Evolutionary conservation across 1,140 invertebrate species (phyloP).

Genomic region (Drosophila parabipectinata): DNA sequence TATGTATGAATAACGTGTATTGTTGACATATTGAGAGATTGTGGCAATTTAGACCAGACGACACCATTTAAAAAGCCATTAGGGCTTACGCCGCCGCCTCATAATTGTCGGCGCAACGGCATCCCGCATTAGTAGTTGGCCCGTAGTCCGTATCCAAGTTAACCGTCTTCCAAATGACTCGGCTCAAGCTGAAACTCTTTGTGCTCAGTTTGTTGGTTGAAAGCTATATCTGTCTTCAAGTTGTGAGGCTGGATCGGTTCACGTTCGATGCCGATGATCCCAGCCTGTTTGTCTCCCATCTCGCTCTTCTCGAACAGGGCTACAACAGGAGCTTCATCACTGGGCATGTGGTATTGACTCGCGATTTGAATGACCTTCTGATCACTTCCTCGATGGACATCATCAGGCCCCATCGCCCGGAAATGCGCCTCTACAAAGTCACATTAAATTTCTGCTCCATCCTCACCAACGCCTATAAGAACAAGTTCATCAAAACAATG

Average conservation of each 20-base stretch:
- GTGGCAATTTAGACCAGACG: conserved; percentile 50
- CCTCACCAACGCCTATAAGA: conserved; percentile 51
- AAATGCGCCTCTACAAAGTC: conserved; percentile 52
- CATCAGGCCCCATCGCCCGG: conserved; percentile 16
- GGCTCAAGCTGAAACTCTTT: conserved; percentile 10
- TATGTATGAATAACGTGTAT: conserved; percentile 26
- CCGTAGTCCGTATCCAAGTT: conserved; percentile 13
- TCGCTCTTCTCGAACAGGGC: conserved; percentile 48
- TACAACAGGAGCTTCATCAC: conserved; percentile 61
- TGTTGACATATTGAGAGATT: conserved; percentile 49
- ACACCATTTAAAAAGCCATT: conserved; percentile 56
- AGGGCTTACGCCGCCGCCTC: conserved; percentile 18
- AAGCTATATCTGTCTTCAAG: conserved; percentile 15
- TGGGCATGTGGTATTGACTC: conserved; percentile 41
- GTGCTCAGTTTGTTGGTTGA: conserved; percentile 4
- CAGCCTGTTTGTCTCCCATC: conserved; percentile 37
- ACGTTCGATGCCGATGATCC: conserved; percentile 40
- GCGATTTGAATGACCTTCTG: conserved; percentile 31
- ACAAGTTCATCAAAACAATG: conserved; percentile 50
- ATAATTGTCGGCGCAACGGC: conserved; percentile 29
- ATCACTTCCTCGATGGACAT: conserved; percentile 44
- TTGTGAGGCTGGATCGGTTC: conserved; percentile 49
- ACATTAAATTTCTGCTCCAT: conserved; percentile 52
- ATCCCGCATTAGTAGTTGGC: conserved; percentile 30
- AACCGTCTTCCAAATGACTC: conserved; percentile 21